A percentile compares a stretch with the other conserved stretches of the same genome.
Conservation (phyloP, 2,113 vertebrate genomes). For the Desmodus rotundus region DNA sequence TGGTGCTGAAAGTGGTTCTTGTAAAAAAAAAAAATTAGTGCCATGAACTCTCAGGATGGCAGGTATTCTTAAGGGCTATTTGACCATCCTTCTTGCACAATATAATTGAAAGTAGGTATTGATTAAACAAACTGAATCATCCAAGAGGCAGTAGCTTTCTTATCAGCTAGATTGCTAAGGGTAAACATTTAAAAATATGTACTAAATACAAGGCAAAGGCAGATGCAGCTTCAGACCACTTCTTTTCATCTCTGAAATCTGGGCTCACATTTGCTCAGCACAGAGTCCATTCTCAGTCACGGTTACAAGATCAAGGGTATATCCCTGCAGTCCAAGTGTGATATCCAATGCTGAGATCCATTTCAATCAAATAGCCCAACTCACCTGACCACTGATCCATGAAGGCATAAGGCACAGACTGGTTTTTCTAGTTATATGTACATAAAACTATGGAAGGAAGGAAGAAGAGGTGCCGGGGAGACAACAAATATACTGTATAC, state of each 20-base stretch:
- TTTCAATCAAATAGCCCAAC: not conserved
- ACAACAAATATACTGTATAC: not conserved
- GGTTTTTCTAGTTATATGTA: not conserved
- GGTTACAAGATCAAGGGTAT: not conserved
- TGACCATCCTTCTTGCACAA: not conserved
- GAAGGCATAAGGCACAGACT: not conserved
- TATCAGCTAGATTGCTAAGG: not conserved
- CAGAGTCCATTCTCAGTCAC: not conserved
- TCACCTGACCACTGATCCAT: not conserved
- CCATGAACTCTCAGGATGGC: not conserved
- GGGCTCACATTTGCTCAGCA: not conserved
- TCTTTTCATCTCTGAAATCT: not conserved
- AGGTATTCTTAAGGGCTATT: not conserved
- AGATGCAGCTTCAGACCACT: not conserved
- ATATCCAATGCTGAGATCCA: not conserved
- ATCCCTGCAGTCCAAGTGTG: not conserved
- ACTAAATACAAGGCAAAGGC: not conserved
- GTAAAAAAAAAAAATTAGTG: not conserved
- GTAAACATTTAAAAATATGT: not conserved
- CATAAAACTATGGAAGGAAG: not conserved
- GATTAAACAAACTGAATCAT: not conserved
- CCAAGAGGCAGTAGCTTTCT: not conserved
- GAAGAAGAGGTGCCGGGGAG: not conserved
- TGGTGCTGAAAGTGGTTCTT: not conserved
- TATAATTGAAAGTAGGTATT: not conserved